Percentiles rank a stretch among this genome's conserved stretches.
These are phyloP conservation scores for Nemoura dubitans DNA, from an alignment of 2,888 invertebrate species.

Conservation along the genomic window DNA sequence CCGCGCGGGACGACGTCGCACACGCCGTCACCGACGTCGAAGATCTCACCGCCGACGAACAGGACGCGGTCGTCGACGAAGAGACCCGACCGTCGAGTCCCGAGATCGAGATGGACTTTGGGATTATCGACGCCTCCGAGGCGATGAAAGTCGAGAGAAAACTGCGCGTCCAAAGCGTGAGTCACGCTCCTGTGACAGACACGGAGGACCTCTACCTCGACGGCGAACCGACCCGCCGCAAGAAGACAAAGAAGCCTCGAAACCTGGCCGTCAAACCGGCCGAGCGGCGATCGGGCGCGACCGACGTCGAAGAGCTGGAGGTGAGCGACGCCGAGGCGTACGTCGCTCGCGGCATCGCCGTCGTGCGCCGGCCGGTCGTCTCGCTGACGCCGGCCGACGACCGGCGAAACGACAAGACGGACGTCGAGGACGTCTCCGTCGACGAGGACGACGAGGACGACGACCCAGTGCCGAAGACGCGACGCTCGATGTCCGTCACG, in stretches of 20 bases:
- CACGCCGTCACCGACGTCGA: constrained; percentile 58
- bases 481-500: constrained; percentile 44
- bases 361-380: background rate
- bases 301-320: constrained; percentile 62
- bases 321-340: constrained; percentile 57
- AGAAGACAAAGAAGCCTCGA: constrained; percentile 40
- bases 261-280: background rate
- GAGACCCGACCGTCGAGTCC: constrained; percentile 46
- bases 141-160: constrained; percentile 52
- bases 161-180: constrained; percentile 50
- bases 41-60: constrained; percentile 58
- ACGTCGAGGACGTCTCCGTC: constrained; percentile 59
- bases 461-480: background rate
- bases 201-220: constrained; percentile 60
- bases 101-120: constrained; percentile 43
- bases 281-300: constrained; percentile 48
- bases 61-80: constrained; percentile 55
- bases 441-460: constrained; percentile 57
- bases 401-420: constrained; percentile 56
- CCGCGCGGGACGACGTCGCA: constrained; percentile 45
- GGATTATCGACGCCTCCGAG: constrained; percentile 54
- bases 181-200: constrained; percentile 59
- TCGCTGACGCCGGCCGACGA: background rate
- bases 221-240: constrained; percentile 41
- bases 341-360: background rate